Conservation (phyloP, 2,888 invertebrate genomes). For the Erebia epiphron region DNA sequence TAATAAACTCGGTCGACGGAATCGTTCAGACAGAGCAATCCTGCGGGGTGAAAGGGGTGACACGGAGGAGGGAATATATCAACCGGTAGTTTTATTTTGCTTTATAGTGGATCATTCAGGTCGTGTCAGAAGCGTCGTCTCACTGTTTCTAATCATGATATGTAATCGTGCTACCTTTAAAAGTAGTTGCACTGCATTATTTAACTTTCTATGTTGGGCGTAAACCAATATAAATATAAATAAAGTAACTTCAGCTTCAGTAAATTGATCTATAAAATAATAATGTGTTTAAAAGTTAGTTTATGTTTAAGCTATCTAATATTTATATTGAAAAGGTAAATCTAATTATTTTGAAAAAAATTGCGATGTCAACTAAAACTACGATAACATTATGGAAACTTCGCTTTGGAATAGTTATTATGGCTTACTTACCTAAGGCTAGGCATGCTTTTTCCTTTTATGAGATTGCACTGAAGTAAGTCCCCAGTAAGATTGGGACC, state of each 20-base stretch:
- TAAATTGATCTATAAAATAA: background rate
- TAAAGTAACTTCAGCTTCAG: background rate
- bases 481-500: slow-evolving; percentile 79
- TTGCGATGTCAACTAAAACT: slow-evolving; percentile 33
- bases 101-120: no score
- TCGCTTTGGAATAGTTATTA: slow-evolving; percentile 10
- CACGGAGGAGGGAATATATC: no score
- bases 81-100: no score
- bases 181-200: no score
- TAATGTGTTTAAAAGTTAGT: background rate
- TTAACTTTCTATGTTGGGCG: no score
- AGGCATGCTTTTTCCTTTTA: slow-evolving; percentile 98
- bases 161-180: background rate
- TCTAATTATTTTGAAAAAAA: slow-evolving; percentile 3
- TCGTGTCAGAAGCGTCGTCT: no score
- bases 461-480: slow-evolving; percentile 85
- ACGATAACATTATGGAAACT: slow-evolving; percentile 32
- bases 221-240: no score
- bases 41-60: no score
- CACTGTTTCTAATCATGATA: no score
- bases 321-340: slow-evolving; percentile 2
- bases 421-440: slow-evolving; percentile 91
- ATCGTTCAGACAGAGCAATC: no score
- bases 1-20: no score
- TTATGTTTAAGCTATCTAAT: slow-evolving; percentile 1